Conservation (phyloP, 2,113 vertebrate genomes). For the Hyaena hyaena region DNA sequence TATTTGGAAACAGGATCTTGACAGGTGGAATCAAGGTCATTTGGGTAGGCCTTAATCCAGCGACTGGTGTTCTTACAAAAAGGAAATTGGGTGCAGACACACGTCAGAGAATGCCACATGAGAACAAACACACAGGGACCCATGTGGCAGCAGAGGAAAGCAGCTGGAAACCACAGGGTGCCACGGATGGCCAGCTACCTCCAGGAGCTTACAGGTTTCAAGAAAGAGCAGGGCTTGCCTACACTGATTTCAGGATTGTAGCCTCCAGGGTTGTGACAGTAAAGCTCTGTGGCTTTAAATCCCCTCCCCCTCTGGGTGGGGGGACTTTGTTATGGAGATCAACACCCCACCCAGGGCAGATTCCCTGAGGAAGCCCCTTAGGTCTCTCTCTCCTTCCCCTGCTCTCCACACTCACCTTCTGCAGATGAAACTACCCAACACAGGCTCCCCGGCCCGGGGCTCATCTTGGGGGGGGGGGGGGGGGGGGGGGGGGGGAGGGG, state of each 20-base stretch:
- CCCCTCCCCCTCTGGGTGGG: neutral
- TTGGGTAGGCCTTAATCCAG: neutral
- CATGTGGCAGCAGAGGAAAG: neutral
- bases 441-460: neutral
- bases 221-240: neutral
- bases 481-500: too few relatives aligned
- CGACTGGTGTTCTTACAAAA: neutral
- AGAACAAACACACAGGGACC: neutral
- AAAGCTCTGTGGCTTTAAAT: neutral
- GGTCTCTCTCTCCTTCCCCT: neutral
- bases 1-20: neutral
- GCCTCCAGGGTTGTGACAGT: too few relatives aligned
- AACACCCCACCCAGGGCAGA: neutral
- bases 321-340: neutral
- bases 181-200: rapidly evolving
- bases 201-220: neutral
- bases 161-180: neutral
- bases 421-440: too few relatives aligned
- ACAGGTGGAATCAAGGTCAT: neutral
- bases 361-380: neutral
- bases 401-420: neutral
- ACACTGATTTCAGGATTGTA: neutral
- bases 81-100: neutral
- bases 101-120: neutral
- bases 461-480: neutral